Conservation (phyloP, 1,140 invertebrate species). For the Drosophila obscura region DNA sequence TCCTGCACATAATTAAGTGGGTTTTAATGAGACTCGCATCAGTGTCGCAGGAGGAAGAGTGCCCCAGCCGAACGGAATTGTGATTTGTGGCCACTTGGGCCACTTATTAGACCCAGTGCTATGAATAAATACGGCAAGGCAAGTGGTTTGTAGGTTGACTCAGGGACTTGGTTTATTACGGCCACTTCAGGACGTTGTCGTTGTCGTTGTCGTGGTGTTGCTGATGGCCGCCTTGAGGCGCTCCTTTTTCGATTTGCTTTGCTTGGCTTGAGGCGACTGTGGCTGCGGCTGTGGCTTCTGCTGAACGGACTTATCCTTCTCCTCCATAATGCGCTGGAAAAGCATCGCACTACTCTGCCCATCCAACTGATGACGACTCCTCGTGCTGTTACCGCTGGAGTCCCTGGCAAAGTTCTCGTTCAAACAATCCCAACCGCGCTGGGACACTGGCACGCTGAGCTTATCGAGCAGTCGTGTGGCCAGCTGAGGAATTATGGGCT, state of each 20-base stretch:
- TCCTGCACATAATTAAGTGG: slow-evolving; percentile 70
- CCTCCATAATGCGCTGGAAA: slow-evolving; percentile 74
- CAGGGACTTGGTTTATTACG: slow-evolving; percentile 61
- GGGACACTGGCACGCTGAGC: slow-evolving; percentile 85
- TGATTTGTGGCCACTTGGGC: slow-evolving; percentile 54
- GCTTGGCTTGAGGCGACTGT: slow-evolving; percentile 41
- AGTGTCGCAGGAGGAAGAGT: slow-evolving; percentile 8
- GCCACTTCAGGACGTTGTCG: slow-evolving; percentile 48
- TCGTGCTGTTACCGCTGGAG: background rate
- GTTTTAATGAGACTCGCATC: slow-evolving; percentile 66
- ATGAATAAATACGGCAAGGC: slow-evolving; percentile 51
- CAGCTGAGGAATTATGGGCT: slow-evolving; percentile 93
- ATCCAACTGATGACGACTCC: slow-evolving; percentile 41
- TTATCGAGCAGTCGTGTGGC: slow-evolving; percentile 88
- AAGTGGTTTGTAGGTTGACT: slow-evolving; percentile 33
- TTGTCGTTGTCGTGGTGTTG: slow-evolving; percentile 6
- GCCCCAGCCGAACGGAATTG: slow-evolving; percentile 12
- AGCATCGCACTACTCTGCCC: slow-evolving; percentile 59
- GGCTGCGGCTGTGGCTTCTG: slow-evolving; percentile 42
- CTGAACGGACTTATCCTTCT: slow-evolving; percentile 3
- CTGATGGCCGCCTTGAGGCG: slow-evolving; percentile 23
- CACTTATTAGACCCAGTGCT: slow-evolving; percentile 44
- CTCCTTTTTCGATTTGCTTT: slow-evolving; percentile 63
- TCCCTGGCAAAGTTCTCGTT: slow-evolving; percentile 45
- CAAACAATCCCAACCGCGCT: slow-evolving; percentile 85